Evolutionary conservation across 1,140 invertebrate genomes (phyloP).

Genomic region (Drosophila albomicans): DNA sequence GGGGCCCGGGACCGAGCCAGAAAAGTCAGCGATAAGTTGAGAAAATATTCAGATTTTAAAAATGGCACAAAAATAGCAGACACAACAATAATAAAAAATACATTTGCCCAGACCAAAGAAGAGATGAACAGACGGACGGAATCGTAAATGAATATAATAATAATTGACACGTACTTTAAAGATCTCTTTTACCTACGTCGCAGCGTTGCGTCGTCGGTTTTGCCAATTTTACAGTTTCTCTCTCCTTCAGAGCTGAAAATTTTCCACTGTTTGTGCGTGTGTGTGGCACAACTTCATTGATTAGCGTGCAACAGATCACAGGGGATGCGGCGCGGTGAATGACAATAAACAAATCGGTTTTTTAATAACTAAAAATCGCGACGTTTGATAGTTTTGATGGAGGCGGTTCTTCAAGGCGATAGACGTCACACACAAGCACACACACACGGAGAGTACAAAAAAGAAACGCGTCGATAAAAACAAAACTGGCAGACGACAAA

Average conservation of each 20-base stretch:
- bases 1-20: neutral
- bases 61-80: slow-evolving; percentile 47
- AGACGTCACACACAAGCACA: slow-evolving; percentile 44
- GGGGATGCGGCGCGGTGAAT: neutral
- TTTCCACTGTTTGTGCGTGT: slow-evolving; percentile 63
- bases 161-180: slow-evolving; percentile 75
- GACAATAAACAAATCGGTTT: slow-evolving; percentile 40
- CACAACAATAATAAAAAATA: slow-evolving; percentile 31
- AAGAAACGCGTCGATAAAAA: slow-evolving; percentile 68
- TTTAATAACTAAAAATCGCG: slow-evolving; percentile 22
- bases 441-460: slow-evolving; percentile 21
- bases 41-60: slow-evolving; percentile 42
- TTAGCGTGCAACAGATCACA: slow-evolving; percentile 28
- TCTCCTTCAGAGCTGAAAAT: slow-evolving; percentile 51
- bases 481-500: slow-evolving; percentile 48
- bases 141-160: slow-evolving; percentile 61
- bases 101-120: slow-evolving; percentile 12
- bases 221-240: slow-evolving; percentile 43
- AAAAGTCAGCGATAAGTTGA: slow-evolving; percentile 28
- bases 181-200: slow-evolving; percentile 53
- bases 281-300: slow-evolving; percentile 56
- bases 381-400: neutral
- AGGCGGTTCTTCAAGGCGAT: slow-evolving; percentile 1
- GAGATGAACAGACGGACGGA: slow-evolving; percentile 4
- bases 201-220: slow-evolving; percentile 28